These are phyloP conservation scores for Oreotrochilus melanogaster DNA, from an alignment of 2,113 vertebrate genomes.

Conservation along the genomic window DNA sequence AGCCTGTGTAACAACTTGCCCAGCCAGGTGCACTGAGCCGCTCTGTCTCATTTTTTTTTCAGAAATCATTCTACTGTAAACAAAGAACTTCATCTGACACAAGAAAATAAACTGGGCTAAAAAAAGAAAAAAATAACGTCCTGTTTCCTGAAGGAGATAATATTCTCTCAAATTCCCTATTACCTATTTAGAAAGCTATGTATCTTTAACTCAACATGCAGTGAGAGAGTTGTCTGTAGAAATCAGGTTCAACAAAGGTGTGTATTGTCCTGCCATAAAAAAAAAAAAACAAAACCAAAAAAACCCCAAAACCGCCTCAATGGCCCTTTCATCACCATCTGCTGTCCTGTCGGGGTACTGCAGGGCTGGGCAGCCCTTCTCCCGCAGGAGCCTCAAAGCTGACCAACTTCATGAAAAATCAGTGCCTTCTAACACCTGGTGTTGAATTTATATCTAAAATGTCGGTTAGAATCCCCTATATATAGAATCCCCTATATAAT, in stretches of 20 bases:
- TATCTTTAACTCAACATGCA: background rate
- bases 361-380: background rate
- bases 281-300: too few species aligned
- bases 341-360: constrained; percentile 9
- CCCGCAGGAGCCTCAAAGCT: rapidly evolving
- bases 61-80: constrained; percentile 28
- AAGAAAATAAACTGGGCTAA: background rate
- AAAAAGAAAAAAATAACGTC: background rate
- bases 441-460: background rate
- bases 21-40: background rate
- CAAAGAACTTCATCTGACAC: constrained; percentile 19
- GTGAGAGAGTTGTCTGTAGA: background rate
- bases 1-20: background rate
- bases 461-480: background rate
- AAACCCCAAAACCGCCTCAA: background rate
- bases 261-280: too few species aligned
- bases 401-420: too few species aligned
- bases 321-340: constrained; percentile 42
- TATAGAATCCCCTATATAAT: background rate
- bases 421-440: background rate
- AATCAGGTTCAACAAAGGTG: rapidly evolving
- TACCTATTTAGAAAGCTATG: background rate
- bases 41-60: background rate
- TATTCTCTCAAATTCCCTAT: background rate
- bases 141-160: background rate